Evolutionary conservation across 2,797 vertebrate genomes (phyloP).

Genomic region (Australoheros facetus): DNA sequence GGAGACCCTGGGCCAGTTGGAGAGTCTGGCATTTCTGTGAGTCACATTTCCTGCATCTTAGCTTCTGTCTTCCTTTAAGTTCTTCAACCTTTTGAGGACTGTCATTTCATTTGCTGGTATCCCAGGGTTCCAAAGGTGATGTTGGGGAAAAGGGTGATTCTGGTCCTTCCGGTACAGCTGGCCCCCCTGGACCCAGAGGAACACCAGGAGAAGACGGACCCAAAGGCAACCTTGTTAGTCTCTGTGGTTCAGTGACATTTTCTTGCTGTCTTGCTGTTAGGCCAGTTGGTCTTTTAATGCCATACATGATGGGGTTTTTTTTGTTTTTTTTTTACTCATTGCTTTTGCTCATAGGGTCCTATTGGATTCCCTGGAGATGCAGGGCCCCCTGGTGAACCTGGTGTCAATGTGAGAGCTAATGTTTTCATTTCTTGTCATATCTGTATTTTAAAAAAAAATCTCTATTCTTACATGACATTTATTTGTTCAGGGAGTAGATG

Average conservation of each 20-base stretch:
- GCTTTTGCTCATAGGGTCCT: slow-evolving; percentile 81
- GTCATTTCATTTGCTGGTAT: slow-evolving; percentile 25
- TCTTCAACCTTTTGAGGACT: slow-evolving; percentile 1
- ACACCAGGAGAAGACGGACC: slow-evolving; percentile 89
- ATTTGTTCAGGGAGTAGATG: slow-evolving; percentile 84
- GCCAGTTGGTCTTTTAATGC: slow-evolving; percentile 17
- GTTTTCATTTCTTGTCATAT: neutral
- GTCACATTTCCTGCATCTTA: slow-evolving; percentile 55
- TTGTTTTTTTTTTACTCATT: neutral
- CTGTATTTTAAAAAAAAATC: neutral
- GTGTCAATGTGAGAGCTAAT: slow-evolving; percentile 78
- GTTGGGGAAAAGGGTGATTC: slow-evolving; percentile 91
- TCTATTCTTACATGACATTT: neutral
- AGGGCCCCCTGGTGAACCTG: slow-evolving; percentile 87
- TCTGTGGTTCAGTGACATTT: slow-evolving; percentile 21
- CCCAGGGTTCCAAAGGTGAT: slow-evolving; percentile 88
- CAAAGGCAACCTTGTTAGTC: slow-evolving; percentile 88
- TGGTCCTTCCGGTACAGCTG: slow-evolving; percentile 85
- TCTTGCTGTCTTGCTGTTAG: slow-evolving; percentile 15
- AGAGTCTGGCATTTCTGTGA: slow-evolving; percentile 82
- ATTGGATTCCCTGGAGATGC: slow-evolving; percentile 90
- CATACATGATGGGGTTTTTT: neutral
- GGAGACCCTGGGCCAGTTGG: slow-evolving; percentile 87
- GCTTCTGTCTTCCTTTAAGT: neutral
- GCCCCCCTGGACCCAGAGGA: slow-evolving; percentile 88